Evolutionary conservation across 2,113 vertebrate genomes (phyloP).

Genomic region (Gymnobelideus leadbeateri): DNA sequence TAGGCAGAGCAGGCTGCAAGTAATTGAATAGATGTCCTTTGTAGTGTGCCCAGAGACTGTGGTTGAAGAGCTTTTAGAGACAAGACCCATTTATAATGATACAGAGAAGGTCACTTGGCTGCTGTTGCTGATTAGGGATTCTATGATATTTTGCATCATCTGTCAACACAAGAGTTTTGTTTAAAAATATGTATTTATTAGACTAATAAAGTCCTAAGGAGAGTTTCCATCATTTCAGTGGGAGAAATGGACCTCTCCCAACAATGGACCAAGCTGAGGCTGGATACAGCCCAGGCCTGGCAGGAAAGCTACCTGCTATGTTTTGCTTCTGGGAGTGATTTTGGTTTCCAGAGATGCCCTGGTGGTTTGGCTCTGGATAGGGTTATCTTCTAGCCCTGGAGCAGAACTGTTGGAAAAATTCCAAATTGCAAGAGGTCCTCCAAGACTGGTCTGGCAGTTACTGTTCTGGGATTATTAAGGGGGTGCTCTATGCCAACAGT

Average conservation of each 20-base stretch:
- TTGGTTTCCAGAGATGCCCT: conserved; percentile 35
- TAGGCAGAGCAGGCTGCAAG: conserved; percentile 57
- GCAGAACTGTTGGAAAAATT: background rate
- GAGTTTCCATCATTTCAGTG: background rate
- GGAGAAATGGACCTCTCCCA: background rate
- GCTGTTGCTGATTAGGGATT: conserved; percentile 54
- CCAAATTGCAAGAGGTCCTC: background rate
- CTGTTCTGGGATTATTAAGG: background rate
- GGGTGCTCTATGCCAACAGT: background rate
- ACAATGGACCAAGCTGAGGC: background rate
- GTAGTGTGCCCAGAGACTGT: conserved; percentile 53
- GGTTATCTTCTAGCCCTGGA: background rate
- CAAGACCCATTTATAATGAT: conserved; percentile 65
- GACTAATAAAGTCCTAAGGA: background rate
- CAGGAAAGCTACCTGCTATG: conserved; percentile 2
- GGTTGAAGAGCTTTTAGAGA: conserved; percentile 64
- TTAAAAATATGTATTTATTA: background rate
- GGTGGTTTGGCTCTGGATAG: background rate
- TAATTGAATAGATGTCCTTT: conserved; percentile 64
- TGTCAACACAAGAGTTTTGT: conserved; percentile 29
- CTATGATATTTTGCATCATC: conserved; percentile 31
- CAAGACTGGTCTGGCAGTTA: background rate
- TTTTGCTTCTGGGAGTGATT: conserved; percentile 13
- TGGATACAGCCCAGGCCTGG: background rate
- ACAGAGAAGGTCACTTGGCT: conserved; percentile 56